These are phyloP conservation scores for Morus bassanus DNA, from an alignment of 2,797 vertebrate species.

Conservation along the genomic window DNA sequence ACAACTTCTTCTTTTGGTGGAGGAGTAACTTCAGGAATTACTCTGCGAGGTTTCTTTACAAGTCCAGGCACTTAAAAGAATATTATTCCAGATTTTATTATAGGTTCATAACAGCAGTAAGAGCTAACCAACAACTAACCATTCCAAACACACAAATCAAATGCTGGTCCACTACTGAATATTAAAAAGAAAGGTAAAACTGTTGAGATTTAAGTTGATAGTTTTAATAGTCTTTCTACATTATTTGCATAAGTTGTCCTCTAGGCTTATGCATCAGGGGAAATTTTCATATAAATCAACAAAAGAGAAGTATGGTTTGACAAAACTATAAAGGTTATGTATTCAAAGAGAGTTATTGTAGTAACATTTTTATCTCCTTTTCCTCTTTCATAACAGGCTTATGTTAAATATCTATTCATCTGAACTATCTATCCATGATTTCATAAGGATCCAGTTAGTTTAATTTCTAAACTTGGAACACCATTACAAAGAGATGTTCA, in stretches of 20 bases:
- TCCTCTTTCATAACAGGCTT: background rate
- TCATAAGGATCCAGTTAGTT: background rate
- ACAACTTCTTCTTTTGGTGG: constrained; percentile 78
- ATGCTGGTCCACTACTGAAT: background rate
- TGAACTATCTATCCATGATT: background rate
- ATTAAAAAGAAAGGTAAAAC: constrained; percentile 13
- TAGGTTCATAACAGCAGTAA: background rate
- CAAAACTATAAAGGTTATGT: background rate
- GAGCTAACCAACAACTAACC: background rate
- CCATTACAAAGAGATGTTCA: background rate
- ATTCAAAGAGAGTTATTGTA: background rate
- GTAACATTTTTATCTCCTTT: background rate
- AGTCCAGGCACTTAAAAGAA: constrained; percentile 77
- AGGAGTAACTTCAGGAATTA: constrained; percentile 74
- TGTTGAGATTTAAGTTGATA: background rate
- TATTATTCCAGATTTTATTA: constrained; percentile 71
- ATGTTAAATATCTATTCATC: background rate
- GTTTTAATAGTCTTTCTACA: background rate
- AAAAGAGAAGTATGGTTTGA: background rate
- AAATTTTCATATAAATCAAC: background rate
- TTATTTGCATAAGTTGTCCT: background rate
- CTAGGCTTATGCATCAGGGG: background rate
- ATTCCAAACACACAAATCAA: constrained; percentile 27
- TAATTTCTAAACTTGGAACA: background rate
- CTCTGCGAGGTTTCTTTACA: constrained; percentile 80